Base-by-base conservation (phyloP, 2,797 vertebrate genomes). In the Alauda arvensis region DNA sequence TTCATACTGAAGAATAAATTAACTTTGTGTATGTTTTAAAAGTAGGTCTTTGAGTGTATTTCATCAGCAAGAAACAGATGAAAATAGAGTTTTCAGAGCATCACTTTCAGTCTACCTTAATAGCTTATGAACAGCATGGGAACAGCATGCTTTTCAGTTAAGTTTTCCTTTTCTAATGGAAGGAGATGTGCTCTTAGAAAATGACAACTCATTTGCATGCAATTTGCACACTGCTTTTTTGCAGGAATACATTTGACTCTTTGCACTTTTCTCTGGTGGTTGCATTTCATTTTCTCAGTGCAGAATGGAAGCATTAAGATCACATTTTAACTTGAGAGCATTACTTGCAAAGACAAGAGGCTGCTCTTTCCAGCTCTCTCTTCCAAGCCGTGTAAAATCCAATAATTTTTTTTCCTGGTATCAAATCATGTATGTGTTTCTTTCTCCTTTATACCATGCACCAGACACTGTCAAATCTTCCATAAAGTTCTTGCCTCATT, bases 401-500 rank as follows among this genome's bases (percentile, higher is more conserved):
- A 61, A 21, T 56, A 0, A 1, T 48, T 57, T 78, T 83, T 74
- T 51, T 45, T 11, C 17, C 25, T 39, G 18, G 16, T 78, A 59
- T 76, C 65, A 83, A 82, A 74, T 78, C 70, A 65, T 26, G 8
- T 78, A 12, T 81, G 26, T 75, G 25, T 80, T 87, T 85, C 60
- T 91, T 81, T 61, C 39, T 85, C 52, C 34, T 87, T 90, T 84
- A 68, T 65, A 57, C 71, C 48, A 33, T 65, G 40, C 75, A 81
- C 77, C 39, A 78, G 70, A 77, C 48, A 37, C 37, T 89, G n/a
- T 81, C 77, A 63, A 90, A 67, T 85, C 80, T 93, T 85, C 76
- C 61, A 82, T 88, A 65, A 91, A 85, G 63, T 88, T 92, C 57
- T 94, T 93, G 34, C 51, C 87, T 69, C 74, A 21, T 94, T 94